phyloP scores from a whole-genome alignment of 2,797 vertebrate species.

The Falco naumanni region DNA sequence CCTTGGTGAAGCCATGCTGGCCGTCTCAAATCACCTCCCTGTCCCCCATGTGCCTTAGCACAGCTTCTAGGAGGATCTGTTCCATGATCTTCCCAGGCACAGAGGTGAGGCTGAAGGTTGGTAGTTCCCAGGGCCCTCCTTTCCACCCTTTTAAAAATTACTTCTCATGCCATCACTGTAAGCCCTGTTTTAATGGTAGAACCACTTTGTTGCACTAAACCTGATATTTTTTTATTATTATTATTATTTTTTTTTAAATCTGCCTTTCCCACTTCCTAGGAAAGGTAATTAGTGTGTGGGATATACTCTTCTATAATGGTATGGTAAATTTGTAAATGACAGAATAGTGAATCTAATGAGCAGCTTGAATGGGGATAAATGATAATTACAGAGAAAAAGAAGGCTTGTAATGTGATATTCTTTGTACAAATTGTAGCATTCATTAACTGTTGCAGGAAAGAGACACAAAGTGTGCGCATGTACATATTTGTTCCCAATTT shows the following conservation, averaged over 20 bases:
- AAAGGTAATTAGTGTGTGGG: constrained; percentile 19
- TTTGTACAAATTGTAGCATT: constrained; percentile 28
- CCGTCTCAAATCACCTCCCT: neutral
- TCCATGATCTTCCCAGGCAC: neutral
- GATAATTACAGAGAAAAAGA: constrained; percentile 43
- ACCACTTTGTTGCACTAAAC: neutral
- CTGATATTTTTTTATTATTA: neutral
- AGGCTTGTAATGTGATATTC: constrained; percentile 17
- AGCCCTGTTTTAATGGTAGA: neutral
- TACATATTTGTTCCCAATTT: neutral
- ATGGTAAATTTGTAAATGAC: constrained; percentile 39
- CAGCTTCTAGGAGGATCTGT: neutral
- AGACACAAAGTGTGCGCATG: neutral
- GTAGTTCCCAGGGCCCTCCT: neutral
- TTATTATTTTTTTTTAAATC: neutral
- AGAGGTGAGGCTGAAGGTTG: neutral
- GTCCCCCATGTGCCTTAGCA: neutral
- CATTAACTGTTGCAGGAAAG: neutral
- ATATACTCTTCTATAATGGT: constrained; percentile 1
- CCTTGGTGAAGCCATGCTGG: neutral
- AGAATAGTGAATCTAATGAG: constrained; percentile 19
- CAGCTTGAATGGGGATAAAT: constrained; percentile 44
- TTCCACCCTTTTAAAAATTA: neutral
- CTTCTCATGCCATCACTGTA: neutral
- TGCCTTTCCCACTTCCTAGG: neutral